Percentiles rank a stretch among this genome's conserved stretches.
These are phyloP conservation scores for Dendrolimus houi DNA, from an alignment of 2,888 invertebrate genomes.

Conservation along the genomic window DNA sequence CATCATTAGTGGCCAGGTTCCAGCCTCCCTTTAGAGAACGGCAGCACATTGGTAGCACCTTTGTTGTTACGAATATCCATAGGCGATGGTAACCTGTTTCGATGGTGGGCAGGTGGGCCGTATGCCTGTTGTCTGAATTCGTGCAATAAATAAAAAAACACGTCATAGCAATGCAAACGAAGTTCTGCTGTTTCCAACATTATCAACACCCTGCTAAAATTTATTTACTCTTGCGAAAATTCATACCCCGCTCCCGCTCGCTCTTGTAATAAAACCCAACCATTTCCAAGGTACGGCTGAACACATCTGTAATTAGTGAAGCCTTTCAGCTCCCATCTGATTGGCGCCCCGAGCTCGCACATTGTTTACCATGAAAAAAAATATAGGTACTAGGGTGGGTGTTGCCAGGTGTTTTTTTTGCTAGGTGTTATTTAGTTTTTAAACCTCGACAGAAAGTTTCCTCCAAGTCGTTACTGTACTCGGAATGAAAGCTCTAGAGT, in stretches of 20 bases:
- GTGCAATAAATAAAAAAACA: neutral
- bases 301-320: neutral
- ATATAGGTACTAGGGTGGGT: neutral
- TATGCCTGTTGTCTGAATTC: neutral
- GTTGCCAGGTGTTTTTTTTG: neutral
- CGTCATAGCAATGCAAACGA: neutral
- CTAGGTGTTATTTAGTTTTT: neutral
- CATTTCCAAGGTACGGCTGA: neutral
- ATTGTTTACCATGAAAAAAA: neutral
- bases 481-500: no score
- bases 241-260: neutral
- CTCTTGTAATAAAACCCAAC: neutral
- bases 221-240: neutral
- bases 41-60: no score
- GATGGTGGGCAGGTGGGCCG: no score
- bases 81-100: no score
- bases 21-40: no score
- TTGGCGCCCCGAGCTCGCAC: neutral
- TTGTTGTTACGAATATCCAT: no score
- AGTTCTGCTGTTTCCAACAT: constrained; percentile 1
- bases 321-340: neutral
- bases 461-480: no score
- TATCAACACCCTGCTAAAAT: neutral
- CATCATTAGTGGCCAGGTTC: no score
- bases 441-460: no score